Base-by-base conservation (phyloP, 2,888 invertebrate genomes). In the Acleris literana region DNA sequence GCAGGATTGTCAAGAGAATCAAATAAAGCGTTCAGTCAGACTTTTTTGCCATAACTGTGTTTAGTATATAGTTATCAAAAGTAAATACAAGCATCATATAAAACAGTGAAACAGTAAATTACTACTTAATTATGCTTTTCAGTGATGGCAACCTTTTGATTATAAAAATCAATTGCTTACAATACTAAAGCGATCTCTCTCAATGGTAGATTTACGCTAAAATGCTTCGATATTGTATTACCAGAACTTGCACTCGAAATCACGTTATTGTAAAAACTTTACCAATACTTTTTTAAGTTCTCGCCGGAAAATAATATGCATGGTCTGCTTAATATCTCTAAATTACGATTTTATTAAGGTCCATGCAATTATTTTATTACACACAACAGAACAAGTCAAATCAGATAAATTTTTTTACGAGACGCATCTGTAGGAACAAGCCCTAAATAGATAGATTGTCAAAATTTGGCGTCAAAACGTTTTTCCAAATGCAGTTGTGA, bases 151-250 rank as follows among this genome's bases (percentile, higher is more conserved):
- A 87, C 86, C 83, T 46, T 80, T 81, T 69, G 75, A 77, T 81
- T 78, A 68, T 75, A 70, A 72, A 74, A 78, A 81, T 76, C 78
- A 82, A 84, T 84, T 76, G 76, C 85, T 90, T 88, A 88, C 69
- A 83, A 79, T 78, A 78, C 85, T 87, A 88, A 83, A 83, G 85
- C 85, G 78, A 85, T 91, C 89, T 91, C 91, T 91, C 91, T 90
- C 89, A 81, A 77, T 87, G 77, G 76, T 86, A 85, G 76, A 73
- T 83, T 72, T 76, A 84, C 84, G 84, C 85, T 85, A 80, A 68
- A 63, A 65, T 48, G 60, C 44, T n/a, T 49, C 53, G 57, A 16
- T 52, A 77, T 72, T 74, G 70, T 68, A 68, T 72, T 70, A 72
- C 73, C 81, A 73, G 75, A 75, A n/a, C 11, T 52, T 51, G 43